Percentiles rank a stretch among this genome's conserved stretches.
Evolutionary conservation across 2,888 invertebrate genomes (phyloP).

Genomic region (Sialis lutaria): DNA sequence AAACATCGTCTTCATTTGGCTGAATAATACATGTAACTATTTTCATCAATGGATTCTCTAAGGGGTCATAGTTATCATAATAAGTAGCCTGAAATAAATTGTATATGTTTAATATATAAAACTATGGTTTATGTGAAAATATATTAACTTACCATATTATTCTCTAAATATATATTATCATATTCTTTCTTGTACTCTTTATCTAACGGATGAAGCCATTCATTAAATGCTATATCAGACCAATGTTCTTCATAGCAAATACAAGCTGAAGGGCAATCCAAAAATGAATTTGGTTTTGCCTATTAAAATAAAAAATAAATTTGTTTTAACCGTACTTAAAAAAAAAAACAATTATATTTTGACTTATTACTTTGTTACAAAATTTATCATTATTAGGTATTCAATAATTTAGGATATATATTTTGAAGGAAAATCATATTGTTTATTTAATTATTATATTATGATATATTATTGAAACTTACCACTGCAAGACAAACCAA

Average conservation of each 20-base stretch:
- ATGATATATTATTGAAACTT: too few relatives aligned
- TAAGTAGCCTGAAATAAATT: conserved; percentile 21
- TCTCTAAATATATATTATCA: not conserved
- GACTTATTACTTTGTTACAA: too few relatives aligned
- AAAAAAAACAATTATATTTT: too few relatives aligned
- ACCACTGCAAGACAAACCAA: too few relatives aligned
- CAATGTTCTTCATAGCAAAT: conserved; percentile 35
- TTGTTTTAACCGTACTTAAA: too few relatives aligned
- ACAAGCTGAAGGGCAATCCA: conserved; percentile 30
- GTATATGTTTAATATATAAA: not conserved
- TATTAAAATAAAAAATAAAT: too few relatives aligned
- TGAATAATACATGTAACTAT: conserved; percentile 35
- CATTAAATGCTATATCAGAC: conserved; percentile 33
- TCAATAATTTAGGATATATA: too few relatives aligned
- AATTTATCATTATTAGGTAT: too few relatives aligned
- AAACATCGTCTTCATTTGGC: conserved; percentile 23
- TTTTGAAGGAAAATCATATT: too few relatives aligned
- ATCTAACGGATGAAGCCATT: conserved; percentile 27
- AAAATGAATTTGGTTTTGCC: not conserved
- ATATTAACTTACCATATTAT: conserved; percentile 21
- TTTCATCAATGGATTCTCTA: conserved; percentile 27
- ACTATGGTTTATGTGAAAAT: not conserved
- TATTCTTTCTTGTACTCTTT: conserved; percentile 12
- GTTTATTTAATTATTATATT: too few relatives aligned
- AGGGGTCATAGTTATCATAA: conserved; percentile 18